phyloP scores from a whole-genome alignment of 2,797 vertebrate species.

The Mus spretus region DNA sequence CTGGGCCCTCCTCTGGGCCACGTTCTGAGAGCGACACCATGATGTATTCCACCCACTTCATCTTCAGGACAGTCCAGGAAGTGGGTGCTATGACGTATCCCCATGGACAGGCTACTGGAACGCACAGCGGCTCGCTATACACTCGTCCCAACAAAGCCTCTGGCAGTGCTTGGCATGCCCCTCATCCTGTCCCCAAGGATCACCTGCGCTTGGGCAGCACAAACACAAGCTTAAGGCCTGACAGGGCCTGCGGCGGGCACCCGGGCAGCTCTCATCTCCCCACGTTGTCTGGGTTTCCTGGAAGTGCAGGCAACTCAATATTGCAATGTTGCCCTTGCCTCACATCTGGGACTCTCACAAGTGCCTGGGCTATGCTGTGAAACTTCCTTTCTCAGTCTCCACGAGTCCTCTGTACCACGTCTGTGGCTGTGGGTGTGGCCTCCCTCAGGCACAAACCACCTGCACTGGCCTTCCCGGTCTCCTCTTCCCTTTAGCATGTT shows the following conservation, averaged over 20 bases:
- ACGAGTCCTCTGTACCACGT: conserved; percentile 26
- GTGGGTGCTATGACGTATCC: background rate
- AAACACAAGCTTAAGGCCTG: background rate
- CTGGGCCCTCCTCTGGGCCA: background rate
- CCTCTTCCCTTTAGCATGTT: background rate
- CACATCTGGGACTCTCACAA: background rate
- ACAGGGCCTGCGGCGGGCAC: background rate
- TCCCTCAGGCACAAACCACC: background rate
- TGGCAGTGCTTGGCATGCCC: background rate
- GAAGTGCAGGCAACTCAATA: background rate
- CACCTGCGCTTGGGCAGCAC: background rate
- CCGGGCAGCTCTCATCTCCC: background rate
- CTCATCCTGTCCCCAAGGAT: background rate
- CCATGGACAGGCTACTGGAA: background rate
- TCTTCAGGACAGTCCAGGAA: background rate
- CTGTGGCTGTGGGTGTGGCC: background rate
- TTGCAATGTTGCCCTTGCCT: background rate
- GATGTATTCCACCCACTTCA: background rate
- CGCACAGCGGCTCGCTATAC: background rate
- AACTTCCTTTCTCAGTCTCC: conserved; percentile 70
- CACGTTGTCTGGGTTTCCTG: background rate
- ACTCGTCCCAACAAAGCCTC: background rate
- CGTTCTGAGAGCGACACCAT: background rate
- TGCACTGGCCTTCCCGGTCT: background rate
- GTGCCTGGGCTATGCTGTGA: background rate